phyloP scores from a whole-genome alignment of 2,113 vertebrate species.

The Megaleporinus macrocephalus region DNA sequence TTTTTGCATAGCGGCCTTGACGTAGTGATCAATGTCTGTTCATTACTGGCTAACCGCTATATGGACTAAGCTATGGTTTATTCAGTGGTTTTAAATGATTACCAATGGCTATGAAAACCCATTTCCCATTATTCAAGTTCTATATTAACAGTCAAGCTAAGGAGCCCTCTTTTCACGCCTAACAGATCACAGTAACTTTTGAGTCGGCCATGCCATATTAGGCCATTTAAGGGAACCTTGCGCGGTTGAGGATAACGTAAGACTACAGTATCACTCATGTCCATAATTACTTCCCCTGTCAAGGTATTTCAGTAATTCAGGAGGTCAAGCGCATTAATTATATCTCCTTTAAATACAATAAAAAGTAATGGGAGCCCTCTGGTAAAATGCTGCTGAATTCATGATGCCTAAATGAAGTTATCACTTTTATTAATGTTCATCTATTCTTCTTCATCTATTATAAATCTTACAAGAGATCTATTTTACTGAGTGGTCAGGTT shows the following conservation, averaged over 20 bases:
- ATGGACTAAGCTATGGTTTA: no score
- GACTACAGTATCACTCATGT: constrained; percentile 74
- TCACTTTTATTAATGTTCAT: constrained; percentile 81
- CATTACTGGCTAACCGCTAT: no score
- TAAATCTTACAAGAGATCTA: constrained; percentile 78
- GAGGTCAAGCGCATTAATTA: constrained; percentile 75
- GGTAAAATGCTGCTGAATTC: constrained; percentile 71
- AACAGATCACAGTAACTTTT: neutral
- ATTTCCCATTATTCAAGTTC: no score
- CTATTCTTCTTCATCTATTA: constrained; percentile 78
- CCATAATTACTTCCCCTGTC: constrained; percentile 78
- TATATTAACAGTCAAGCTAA: no score
- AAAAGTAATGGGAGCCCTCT: constrained; percentile 80
- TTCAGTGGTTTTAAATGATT: no score
- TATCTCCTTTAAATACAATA: constrained; percentile 79
- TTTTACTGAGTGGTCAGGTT: constrained; percentile 72
- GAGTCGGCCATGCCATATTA: constrained; percentile 7
- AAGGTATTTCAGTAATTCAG: constrained; percentile 77
- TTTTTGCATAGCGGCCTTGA: no score
- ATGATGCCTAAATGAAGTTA: constrained; percentile 81
- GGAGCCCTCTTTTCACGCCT: no score
- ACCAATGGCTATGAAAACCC: no score
- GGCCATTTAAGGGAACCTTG: constrained; percentile 72
- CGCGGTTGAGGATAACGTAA: constrained; percentile 54
- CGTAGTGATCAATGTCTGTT: no score